phyloP scores from a whole-genome alignment of 1,140 invertebrate species.

The Drosophila auraria region DNA sequence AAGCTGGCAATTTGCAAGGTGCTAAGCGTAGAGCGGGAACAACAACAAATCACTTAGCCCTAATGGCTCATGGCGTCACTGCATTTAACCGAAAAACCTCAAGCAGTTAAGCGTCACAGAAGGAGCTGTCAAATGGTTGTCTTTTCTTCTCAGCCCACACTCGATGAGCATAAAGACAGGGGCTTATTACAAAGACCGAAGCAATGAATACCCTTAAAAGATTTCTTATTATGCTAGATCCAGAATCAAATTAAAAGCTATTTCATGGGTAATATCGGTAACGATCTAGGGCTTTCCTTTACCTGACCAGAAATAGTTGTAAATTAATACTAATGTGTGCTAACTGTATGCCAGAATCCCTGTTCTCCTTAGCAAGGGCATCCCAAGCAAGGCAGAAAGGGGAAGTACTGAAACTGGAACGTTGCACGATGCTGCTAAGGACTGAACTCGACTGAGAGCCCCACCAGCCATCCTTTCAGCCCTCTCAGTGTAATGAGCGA shows the following conservation, averaged over 20 bases:
- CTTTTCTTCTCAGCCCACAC: slow-evolving; percentile 49
- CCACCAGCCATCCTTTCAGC: slow-evolving; percentile 9
- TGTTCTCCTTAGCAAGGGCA: neutral
- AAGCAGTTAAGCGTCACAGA: slow-evolving; percentile 70
- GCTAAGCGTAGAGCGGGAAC: slow-evolving; percentile 52
- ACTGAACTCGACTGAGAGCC: slow-evolving; percentile 20
- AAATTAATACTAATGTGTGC: too few relatives aligned
- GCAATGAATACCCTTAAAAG: neutral
- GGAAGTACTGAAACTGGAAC: slow-evolving; percentile 57
- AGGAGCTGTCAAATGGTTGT: slow-evolving; percentile 78
- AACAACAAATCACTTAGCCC: slow-evolving; percentile 83
- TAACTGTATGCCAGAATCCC: too few relatives aligned
- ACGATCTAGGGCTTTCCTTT: neutral
- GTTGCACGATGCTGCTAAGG: slow-evolving; percentile 49
- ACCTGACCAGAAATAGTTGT: too few relatives aligned
- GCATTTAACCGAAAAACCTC: slow-evolving; percentile 82
- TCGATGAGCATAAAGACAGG: neutral
- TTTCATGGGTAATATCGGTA: neutral
- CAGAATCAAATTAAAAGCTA: neutral
- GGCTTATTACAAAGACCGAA: neutral
- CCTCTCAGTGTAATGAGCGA: slow-evolving; percentile 67
- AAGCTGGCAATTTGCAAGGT: slow-evolving; percentile 73
- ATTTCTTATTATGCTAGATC: too few relatives aligned
- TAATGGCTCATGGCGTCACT: slow-evolving; percentile 72
- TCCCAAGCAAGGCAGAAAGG: neutral